Percentiles rank a stretch among this genome's conserved stretches.
Conservation (phyloP, 2,888 invertebrate species). For the Acheta domesticus region DNA sequence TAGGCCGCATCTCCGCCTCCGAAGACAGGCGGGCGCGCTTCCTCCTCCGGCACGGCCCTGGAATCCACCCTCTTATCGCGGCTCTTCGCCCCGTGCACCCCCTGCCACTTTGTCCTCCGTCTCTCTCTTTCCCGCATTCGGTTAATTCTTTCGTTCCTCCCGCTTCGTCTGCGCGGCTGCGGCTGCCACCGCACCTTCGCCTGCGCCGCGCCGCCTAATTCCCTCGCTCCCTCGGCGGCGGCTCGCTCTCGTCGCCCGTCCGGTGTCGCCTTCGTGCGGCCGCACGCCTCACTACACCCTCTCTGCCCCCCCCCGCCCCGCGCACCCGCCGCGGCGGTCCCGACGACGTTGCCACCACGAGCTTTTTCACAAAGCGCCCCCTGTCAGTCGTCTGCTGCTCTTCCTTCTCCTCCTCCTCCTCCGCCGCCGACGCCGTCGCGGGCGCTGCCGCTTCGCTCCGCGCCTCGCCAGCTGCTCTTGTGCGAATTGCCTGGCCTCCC, state of each 20-base stretch:
- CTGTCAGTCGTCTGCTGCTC: neutral
- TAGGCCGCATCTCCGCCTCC: neutral
- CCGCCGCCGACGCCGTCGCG: too few species aligned
- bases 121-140: neutral
- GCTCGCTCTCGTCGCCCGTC: neutral
- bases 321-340: too few species aligned
- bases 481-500: neutral
- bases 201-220: neutral
- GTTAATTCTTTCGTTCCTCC: neutral
- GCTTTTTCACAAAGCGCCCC: conserved; percentile 1
- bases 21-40: neutral
- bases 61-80: neutral
- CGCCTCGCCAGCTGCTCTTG: neutral
- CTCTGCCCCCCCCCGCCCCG: too few species aligned
- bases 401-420: neutral
- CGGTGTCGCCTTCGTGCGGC: neutral
- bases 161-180: too few species aligned
- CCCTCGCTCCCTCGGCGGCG: neutral
- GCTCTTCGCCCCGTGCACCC: too few species aligned
- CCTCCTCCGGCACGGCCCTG: neutral
- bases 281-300: neutral
- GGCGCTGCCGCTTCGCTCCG: neutral
- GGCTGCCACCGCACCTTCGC: neutral
- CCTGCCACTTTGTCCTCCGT: too few species aligned
- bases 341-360: neutral